Conservation (phyloP, 2,113 vertebrate genomes). For the Tylochromis polylepis region DNA sequence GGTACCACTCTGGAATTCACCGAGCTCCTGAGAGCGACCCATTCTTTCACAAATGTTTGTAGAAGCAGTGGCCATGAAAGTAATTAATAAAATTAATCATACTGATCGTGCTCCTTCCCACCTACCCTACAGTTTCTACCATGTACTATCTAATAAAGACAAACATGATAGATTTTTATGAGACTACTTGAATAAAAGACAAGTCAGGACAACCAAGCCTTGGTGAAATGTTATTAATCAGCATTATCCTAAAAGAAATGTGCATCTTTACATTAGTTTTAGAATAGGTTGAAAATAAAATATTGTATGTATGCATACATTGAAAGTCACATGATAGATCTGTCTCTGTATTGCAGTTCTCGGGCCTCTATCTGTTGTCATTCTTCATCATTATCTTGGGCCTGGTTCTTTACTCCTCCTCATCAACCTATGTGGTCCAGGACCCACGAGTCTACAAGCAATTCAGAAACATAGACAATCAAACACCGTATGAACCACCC, state of each 20-base stretch:
- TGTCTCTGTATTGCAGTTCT: conserved; percentile 79
- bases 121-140: not conserved
- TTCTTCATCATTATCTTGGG: conserved; percentile 89
- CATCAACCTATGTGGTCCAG: conserved; percentile 88
- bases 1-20: no score
- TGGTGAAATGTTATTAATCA: not conserved
- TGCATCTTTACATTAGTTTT: not conserved
- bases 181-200: not conserved
- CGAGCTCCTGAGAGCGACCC: no score
- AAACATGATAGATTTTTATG: not conserved
- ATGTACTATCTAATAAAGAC: not conserved
- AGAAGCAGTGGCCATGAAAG: no score
- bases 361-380: conserved; percentile 89
- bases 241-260: not conserved
- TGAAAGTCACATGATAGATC: not conserved
- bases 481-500: conserved; percentile 69
- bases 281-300: not conserved
- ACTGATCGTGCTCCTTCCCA: no score
- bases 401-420: conserved; percentile 87
- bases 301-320: not conserved
- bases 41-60: no score
- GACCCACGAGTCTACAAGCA: conserved; percentile 96
- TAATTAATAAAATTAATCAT: no score
- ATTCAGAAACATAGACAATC: conserved; percentile 85
- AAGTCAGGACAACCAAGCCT: not conserved